Evolutionary conservation across 2,113 vertebrate genomes (phyloP).

Genomic region (Callaeas wilsoni): DNA sequence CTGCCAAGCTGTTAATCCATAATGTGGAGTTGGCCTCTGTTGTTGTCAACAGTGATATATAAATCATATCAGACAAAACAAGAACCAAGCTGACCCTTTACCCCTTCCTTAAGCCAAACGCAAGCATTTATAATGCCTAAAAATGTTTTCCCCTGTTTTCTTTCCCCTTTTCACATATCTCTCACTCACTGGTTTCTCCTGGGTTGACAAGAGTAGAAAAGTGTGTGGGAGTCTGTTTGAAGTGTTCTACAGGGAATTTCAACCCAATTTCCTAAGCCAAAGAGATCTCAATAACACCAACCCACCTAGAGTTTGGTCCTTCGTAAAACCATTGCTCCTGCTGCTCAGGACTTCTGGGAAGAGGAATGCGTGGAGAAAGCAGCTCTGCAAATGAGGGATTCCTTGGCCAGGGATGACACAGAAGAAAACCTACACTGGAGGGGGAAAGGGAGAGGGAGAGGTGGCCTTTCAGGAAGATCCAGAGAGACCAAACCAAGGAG

Average conservation of each 20-base stretch:
- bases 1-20: conserved; percentile 21
- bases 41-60: conserved; percentile 3
- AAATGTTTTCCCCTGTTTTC: rapidly evolving
- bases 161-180: neutral
- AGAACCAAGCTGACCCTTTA: neutral
- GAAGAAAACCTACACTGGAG: neutral
- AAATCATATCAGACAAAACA: conserved; percentile 6
- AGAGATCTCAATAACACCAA: neutral
- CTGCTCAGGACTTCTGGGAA: neutral
- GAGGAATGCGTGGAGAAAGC: neutral
- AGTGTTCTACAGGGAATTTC: neutral
- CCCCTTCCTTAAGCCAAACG: neutral
- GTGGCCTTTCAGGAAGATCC: neutral
- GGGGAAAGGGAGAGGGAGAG: neutral
- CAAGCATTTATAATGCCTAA: neutral
- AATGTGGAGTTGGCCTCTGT: neutral
- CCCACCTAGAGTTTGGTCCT: neutral
- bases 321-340: neutral
- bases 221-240: neutral
- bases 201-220: neutral
- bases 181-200: neutral
- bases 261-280: neutral
- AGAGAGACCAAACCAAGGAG: neutral
- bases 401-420: neutral
- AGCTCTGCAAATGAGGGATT: neutral